phyloP scores from a whole-genome alignment of 2,113 vertebrate species.

The Tachycineta bicolor region DNA sequence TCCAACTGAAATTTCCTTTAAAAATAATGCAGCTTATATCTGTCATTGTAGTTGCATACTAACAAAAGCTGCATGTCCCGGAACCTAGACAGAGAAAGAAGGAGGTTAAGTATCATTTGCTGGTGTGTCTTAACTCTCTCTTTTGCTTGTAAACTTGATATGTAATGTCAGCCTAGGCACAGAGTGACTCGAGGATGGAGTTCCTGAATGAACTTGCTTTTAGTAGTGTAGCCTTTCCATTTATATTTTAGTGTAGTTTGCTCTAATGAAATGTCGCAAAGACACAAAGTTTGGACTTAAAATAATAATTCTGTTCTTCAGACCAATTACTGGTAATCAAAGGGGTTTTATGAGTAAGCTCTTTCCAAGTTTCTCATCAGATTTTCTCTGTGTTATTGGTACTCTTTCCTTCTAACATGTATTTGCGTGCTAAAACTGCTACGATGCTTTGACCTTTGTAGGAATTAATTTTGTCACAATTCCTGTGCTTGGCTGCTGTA shows the following conservation, averaged over 20 bases:
- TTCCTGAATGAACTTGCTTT: neutral
- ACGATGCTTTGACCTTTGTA: neutral
- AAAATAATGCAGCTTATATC: neutral
- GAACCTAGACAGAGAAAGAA: neutral
- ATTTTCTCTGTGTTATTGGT: neutral
- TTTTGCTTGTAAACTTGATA: conserved; percentile 49
- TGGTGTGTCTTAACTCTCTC: neutral
- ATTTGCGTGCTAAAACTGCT: neutral
- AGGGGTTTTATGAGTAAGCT: neutral
- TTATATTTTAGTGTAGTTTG: conserved; percentile 24
- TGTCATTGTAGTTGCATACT: neutral
- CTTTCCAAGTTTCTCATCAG: neutral
- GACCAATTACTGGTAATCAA: neutral
- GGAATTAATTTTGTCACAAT: neutral
- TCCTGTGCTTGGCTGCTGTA: neutral
- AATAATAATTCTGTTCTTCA: neutral
- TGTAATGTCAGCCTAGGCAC: neutral
- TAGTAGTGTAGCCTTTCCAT: conserved; percentile 31
- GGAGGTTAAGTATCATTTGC: neutral
- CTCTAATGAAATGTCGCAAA: neutral
- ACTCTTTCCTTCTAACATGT: neutral
- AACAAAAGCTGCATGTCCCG: neutral
- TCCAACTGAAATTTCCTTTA: neutral
- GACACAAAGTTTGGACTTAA: neutral
- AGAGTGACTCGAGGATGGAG: neutral